Base-by-base conservation (phyloP, 2,113 vertebrate species). In the Cricetomys ansorgei region DNA sequence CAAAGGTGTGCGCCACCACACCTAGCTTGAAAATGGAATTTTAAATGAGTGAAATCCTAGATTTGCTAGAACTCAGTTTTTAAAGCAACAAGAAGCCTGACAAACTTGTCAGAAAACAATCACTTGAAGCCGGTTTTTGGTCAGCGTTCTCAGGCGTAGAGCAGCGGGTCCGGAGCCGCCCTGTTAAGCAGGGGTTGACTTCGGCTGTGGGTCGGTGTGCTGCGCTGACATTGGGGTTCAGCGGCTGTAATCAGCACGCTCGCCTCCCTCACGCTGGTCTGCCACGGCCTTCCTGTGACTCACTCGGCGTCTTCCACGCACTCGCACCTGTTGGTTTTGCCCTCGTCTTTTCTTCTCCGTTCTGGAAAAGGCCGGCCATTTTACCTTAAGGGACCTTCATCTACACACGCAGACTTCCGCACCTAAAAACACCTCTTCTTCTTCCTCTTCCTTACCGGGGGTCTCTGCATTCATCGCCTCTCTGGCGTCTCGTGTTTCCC, bases 261-360 rank as follows among this genome's bases (percentile, higher is more conserved):
- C 34, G 2, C 55, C 43, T 1, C 23, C 19, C n/a, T 31, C 45
- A 15, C 9, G 31, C 59, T n/a, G 13, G 80, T 29, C 4, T 12
- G 57, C 50, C 65, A 59, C 59, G 27, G 21, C 40, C 29, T 40
- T 31, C 12, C 17, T 19, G 80, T 84, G 80, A 11, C 57, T 62
- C 17, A 37, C 27, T 48, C 12, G 0, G 5, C 12, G 5, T 16
- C 75, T 45, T 13, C 48, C 0, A 23, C 77, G 17, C 13, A 2
- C 53, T n/a, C 25, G 53, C 25, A 3, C 16, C 9, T 8, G 15
- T 53, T 48, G 16, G 37, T 53, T 80, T 80, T 80, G 45, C 84
- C 23, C 64, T 86, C 16, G 0, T 79, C 48, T 59, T 59, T 31
- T n/a, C 64, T 86, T 86, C 50, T 67, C 84, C 84, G 27, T n/a